phyloP scores from a whole-genome alignment of 2,797 vertebrate species.

The Paedocypris micromegethes region DNA sequence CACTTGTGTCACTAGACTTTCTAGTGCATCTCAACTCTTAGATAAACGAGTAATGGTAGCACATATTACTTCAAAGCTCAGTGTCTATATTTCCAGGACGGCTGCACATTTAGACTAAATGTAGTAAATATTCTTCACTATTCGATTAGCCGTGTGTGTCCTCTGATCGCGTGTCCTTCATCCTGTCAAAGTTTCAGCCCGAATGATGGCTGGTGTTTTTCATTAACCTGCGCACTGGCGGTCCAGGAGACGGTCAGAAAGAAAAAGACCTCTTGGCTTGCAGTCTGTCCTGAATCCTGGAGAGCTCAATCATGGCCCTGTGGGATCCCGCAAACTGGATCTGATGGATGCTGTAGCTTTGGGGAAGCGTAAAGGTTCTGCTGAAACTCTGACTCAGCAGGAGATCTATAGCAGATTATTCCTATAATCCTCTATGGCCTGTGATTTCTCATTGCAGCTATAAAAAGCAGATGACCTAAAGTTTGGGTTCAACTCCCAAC shows the following conservation, averaged over 20 bases:
- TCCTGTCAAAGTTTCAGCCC: slow-evolving; percentile 36
- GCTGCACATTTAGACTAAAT: slow-evolving; percentile 2
- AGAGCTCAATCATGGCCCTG: slow-evolving; percentile 34
- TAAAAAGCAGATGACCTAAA: neutral
- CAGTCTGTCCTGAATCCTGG: slow-evolving; percentile 14
- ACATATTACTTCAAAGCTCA: slow-evolving; percentile 2
- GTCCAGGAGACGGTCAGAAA: slow-evolving; percentile 37
- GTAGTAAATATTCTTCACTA: slow-evolving; percentile 1
- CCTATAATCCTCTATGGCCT: slow-evolving; percentile 17
- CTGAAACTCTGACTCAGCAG: slow-evolving; percentile 28
- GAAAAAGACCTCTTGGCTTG: slow-evolving; percentile 46
- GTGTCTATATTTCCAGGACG: neutral
- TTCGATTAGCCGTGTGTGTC: slow-evolving; percentile 18
- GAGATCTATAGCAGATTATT: slow-evolving; percentile 1
- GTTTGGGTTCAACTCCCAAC: no score
- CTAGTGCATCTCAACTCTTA: slow-evolving; percentile 7
- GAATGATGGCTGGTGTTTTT: slow-evolving; percentile 62
- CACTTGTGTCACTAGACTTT: slow-evolving; percentile 13
- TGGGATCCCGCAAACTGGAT: slow-evolving; percentile 27
- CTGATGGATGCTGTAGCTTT: slow-evolving; percentile 45
- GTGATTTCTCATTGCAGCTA: neutral
- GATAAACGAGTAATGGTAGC: neutral
- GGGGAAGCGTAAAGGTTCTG: slow-evolving; percentile 55
- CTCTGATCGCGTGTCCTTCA: slow-evolving; percentile 8
- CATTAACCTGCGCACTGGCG: slow-evolving; percentile 64